phyloP scores from a whole-genome alignment of 2,113 vertebrate genomes.

The Thamnophis sirtalis region DNA sequence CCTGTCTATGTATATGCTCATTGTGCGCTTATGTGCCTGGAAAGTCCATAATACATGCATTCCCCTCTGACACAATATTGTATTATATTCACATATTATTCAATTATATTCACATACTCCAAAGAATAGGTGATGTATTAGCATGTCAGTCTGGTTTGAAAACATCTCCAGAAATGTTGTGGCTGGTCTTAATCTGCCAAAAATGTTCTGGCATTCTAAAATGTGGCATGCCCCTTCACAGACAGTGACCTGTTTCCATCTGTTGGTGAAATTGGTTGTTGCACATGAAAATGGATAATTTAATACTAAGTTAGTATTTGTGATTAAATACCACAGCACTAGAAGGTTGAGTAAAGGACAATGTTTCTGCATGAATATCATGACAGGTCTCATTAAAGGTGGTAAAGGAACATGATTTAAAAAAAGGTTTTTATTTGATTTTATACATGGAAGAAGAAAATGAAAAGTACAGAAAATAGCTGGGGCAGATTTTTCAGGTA shows the following conservation, averaged over 20 bases:
- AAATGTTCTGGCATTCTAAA: not conserved
- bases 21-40: not conserved
- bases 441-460: not conserved
- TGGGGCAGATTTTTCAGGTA: not conserved
- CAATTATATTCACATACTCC: not conserved
- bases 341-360: not conserved
- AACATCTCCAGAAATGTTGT: not conserved
- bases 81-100: not conserved
- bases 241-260: not conserved
- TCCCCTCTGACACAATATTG: not conserved
- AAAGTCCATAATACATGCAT: not conserved
- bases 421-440: not conserved
- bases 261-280: not conserved
- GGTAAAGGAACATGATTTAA: not conserved
- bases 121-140: not conserved
- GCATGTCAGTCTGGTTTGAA: not conserved
- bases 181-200: not conserved
- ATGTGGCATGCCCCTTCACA: not conserved
- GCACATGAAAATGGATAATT: not conserved
- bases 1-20: not conserved
- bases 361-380: not conserved
- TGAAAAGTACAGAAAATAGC: not conserved
- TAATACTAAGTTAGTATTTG: not conserved
- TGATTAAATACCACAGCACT: not conserved
- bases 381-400: not conserved